These are phyloP conservation scores for Manis crassicaudata DNA, from an alignment of 2,797 vertebrate species.

Conservation along the genomic window DNA sequence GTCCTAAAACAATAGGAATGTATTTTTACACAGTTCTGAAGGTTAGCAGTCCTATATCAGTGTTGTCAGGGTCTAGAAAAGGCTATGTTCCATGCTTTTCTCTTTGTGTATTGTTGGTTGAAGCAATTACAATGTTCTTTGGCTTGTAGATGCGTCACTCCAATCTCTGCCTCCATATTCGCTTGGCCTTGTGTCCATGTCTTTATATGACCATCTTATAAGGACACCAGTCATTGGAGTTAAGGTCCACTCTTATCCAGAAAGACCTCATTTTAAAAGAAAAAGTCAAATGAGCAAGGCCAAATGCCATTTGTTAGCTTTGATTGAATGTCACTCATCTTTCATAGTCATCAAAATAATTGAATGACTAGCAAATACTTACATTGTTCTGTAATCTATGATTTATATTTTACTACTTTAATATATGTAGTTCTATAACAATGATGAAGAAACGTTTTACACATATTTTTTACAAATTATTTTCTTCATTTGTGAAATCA, in stretches of 20 bases:
- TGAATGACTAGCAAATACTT: neutral
- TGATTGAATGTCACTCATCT: neutral
- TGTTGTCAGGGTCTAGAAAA: neutral
- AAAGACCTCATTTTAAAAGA: neutral
- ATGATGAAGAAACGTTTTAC: neutral
- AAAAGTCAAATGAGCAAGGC: neutral
- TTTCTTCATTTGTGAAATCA: neutral
- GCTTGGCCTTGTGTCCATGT: neutral
- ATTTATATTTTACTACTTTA: neutral
- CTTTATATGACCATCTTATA: neutral
- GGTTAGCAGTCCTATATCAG: neutral
- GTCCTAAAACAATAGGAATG: neutral
- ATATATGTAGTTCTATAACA: neutral
- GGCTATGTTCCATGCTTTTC: neutral
- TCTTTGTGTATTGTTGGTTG: neutral
- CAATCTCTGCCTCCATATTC: neutral
- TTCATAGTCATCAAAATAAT: neutral
- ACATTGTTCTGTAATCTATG: neutral
- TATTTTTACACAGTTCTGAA: neutral
- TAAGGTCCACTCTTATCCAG: neutral
- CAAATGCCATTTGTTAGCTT: neutral
- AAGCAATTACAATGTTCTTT: neutral
- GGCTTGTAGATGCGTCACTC: neutral
- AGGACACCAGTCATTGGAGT: neutral
- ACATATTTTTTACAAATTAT: neutral